Conservation (phyloP, 1,140 invertebrate species). For the Pseudomyrmex cubaensis region DNA sequence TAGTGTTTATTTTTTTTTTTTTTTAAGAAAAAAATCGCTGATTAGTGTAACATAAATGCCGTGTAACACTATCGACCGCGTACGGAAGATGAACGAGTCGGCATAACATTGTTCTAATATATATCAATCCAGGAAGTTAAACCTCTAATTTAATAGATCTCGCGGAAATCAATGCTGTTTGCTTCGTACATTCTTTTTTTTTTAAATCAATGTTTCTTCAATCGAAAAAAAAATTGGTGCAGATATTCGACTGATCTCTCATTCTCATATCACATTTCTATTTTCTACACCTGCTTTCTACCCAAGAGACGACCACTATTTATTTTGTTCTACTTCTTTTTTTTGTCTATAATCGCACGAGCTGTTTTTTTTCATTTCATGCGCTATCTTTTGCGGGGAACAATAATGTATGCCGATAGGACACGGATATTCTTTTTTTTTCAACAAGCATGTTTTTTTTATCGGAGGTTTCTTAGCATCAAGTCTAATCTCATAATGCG, state of each 20-base stretch:
- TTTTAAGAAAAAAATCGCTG: not conserved
- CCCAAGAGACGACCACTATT: not conserved
- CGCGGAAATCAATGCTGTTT: constrained; percentile 24
- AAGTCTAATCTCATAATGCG: constrained; percentile 55
- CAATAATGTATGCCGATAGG: constrained; percentile 53
- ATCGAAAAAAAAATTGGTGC: not conserved
- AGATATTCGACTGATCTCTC: not conserved
- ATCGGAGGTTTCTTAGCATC: not conserved
- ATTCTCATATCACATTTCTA: constrained; percentile 6
- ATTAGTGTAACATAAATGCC: not conserved
- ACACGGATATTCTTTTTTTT: constrained; percentile 62
- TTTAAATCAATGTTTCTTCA: not conserved
- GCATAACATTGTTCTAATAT: constrained; percentile 46
- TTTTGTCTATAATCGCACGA: constrained; percentile 4
- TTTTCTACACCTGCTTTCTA: not conserved
- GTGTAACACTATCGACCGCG: constrained; percentile 1
- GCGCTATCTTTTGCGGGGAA: constrained; percentile 4
- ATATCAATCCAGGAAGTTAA: constrained; percentile 64
- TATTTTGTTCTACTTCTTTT: not conserved
- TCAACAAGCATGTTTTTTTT: constrained; percentile 54
- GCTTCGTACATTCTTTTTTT: not conserved
- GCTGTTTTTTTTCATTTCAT: not conserved
- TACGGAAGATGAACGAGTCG: constrained; percentile 58
- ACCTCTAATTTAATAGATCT: constrained; percentile 59
- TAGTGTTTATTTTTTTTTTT: not conserved